Evolutionary conservation across 2,888 invertebrate genomes (phyloP), one percentile per base, ranked within the genome.

Genomic region (Eristalinus sepulchralis): DNA sequence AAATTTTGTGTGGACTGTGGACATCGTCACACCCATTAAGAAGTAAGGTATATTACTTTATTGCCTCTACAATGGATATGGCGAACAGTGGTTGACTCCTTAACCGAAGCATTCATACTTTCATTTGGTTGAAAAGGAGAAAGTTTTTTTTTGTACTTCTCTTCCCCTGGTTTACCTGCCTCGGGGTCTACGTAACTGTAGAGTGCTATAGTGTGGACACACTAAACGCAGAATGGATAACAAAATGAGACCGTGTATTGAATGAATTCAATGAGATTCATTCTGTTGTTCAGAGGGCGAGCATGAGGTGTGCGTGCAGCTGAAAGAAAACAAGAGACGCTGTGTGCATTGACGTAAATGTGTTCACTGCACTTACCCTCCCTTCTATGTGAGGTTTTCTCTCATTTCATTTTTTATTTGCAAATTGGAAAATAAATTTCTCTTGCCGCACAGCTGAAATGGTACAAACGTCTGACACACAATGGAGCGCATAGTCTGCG

Each of bases 81-180:
- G 59, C 62, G 57, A 57, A 68, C 60, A 39, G 47, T 36, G 36
- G 57, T 34, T 70, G 39, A 67, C 67, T 72, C 53, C 76, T 75
- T 80, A 68, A 47, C 63, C 57, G 24, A 22, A 70, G 24, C 39
- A 55, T 55, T 39, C 55, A 75, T 75, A 86, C 86, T 86, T 83
- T 86, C 83, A 75, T 83, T 83, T 62, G 59, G 60, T 71, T 63
- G 60, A 68, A 78, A 82, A 81, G 83, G 86, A 79, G 86, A 86
- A 86, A 86, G 86, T 86, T 86, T 62, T 70, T 33, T 24, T 22
- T 34, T 24, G 76, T 62, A 13, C 39, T 53, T 67, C 24, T 66
- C 55, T 60, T 55, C 36, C 66, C 53, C 53, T 17, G 57, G 57
- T 27, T 59, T 72, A 59, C 47, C n/a, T 47, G 47, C 1, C 17